Base-by-base conservation (phyloP, 2,113 vertebrate species). In the Acanthochromis polyacanthus region DNA sequence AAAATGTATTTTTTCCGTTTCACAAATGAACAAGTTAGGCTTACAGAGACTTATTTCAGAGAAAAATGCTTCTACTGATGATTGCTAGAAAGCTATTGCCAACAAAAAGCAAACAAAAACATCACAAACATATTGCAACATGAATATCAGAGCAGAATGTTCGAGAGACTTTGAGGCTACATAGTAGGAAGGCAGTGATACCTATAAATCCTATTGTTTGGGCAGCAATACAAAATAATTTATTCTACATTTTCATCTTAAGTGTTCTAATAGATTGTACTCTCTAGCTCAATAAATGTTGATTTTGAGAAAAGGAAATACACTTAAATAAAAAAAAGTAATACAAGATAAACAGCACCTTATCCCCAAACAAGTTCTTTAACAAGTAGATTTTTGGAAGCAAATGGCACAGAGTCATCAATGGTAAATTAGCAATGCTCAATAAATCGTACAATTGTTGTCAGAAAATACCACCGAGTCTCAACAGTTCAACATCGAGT, bases 161-260 rank as follows among this genome's bases (percentile, higher is more conserved):
- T 59, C 64, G 69, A 75, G 66, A 86, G 82, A 79, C 23, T 85
- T 91, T 90, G 86, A 90, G 89, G 91, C 91, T 89, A 93, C 91
- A 90, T 91, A 75, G 83, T 57, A 85, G 76, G 86, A 86, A 91
- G 90, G 90, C 87, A 83, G 91, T 88, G 84, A 90, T 4, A 82
- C 78, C 90, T 90, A 91, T 40, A 82, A 68, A 90, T 86, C 85
- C 82, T 92, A 81, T 85, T 62, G 74, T 82, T 81, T 72, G 91
- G 91, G 91, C 82, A 86, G 85, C 81, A 52, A 87, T 92, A 91
- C 69, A 93, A 93, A 93, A 93, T 92, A 91, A 93, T 90, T 91
- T 92, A 93, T 58, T 87, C 86, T 85, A 87, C 80, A 92, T 71
- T 83, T 86, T 82, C 60, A 68, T 90, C 66, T 89, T 83, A 10